Base-by-base conservation (phyloP, 2,113 vertebrate genomes). In the Halichoeres trimaculatus region DNA sequence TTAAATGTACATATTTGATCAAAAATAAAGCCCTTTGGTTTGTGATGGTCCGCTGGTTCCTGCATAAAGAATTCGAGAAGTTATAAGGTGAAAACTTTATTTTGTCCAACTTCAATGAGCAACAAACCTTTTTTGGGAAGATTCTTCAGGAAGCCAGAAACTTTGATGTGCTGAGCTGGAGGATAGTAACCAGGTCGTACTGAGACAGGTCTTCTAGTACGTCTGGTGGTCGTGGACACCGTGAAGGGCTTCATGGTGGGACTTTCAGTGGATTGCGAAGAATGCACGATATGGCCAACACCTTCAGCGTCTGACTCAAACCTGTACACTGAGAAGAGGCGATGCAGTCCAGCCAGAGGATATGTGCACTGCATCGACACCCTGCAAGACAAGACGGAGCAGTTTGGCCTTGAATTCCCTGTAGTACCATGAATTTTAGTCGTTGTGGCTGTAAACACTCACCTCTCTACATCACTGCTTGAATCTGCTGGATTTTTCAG, bases 331-430 rank as follows among this genome's bases (percentile, higher is more conserved):
- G 68, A 84, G 78, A 92, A 90, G 22, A 90, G 83, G 30, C 78
- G 80, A 74, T 79, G 34, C 8, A 92, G 88, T 1, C 86, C 63
- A 35, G 66, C 45, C 17, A 88, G 35, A 17, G 79, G 34, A 78
- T 92, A 84, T 7, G 51, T 78, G 47, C 91, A 94, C 53, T 88
- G 86, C 1, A 93, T 8, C 0, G 67, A 83, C 62, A 93, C 59
- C 63, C 92, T 94, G 66, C 4, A 40, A 53, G 22, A 51, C 13
- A 26, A 77, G 24, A n/a, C n/a, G 17, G 4, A 16, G 1, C 11
- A 3, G 19, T 20, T n/a, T 19, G 19, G 17, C 19, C 19, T 19
- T 2, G 10, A 10, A 7, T 6, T 11, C 6, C 30, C 30, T 30
- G 30, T 4, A 30, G 30, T 30, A 30, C n/a, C n/a, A 30, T 30